Evolutionary conservation across 2,797 vertebrate genomes (phyloP).

Genomic region (Cottoperca gobio): DNA sequence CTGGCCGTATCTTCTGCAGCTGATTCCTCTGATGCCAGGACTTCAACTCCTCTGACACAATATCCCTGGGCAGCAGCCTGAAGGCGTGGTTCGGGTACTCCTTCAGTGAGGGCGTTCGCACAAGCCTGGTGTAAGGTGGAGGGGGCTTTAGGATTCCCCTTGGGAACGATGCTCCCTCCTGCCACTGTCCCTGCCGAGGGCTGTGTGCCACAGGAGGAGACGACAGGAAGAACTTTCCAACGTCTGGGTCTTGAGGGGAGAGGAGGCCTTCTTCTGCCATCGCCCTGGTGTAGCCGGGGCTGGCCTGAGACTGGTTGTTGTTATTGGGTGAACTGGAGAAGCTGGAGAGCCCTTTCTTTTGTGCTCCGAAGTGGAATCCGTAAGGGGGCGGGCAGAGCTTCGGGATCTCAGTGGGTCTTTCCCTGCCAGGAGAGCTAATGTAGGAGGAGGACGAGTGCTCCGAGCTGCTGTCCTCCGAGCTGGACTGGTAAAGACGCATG

Average conservation of each 20-base stretch:
- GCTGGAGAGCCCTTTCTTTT: constrained; percentile 58
- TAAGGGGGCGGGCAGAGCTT: constrained; percentile 86
- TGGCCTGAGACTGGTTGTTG: constrained; percentile 47
- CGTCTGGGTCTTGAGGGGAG: constrained; percentile 59
- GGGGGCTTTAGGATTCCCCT: constrained; percentile 77
- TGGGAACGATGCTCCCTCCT: constrained; percentile 66
- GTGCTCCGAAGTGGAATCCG: constrained; percentile 77
- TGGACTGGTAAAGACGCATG: constrained; percentile 82
- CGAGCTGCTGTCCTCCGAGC: constrained; percentile 90
- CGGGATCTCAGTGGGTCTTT: constrained; percentile 73
- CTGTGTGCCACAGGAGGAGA: constrained; percentile 32
- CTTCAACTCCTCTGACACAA: constrained; percentile 89
- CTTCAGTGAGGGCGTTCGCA: constrained; percentile 88
- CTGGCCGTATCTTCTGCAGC: constrained; percentile 71
- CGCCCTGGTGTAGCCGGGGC: constrained; percentile 15
- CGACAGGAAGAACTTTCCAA: constrained; percentile 65
- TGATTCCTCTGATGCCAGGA: constrained; percentile 90
- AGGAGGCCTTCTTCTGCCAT: constrained; percentile 33
- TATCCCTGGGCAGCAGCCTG: constrained; percentile 83
- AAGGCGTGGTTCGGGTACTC: constrained; percentile 83
- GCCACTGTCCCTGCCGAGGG: constrained; percentile 63
- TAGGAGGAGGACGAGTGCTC: constrained; percentile 89
- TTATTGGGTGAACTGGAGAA: constrained; percentile 54
- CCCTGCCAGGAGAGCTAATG: constrained; percentile 81
- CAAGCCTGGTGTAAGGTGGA: constrained; percentile 85